Base-by-base conservation (phyloP, 2,797 vertebrate species). In the Fratercula arctica region DNA sequence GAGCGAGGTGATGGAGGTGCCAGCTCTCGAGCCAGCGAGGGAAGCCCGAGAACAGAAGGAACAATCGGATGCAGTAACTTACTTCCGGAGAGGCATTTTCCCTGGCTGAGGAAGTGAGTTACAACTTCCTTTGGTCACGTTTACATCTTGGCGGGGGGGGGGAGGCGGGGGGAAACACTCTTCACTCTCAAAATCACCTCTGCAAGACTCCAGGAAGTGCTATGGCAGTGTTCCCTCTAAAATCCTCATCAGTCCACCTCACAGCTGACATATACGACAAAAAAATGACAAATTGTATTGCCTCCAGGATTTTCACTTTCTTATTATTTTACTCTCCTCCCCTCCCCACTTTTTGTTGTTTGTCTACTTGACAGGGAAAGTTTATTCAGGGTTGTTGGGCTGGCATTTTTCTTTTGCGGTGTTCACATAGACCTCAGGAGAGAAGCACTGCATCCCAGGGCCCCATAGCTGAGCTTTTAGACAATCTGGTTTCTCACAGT, bases 61-160 rank as follows among this genome's bases (percentile, higher is more conserved):
- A 14, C 0, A 0, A 0, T 25, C 1, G 0, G 26, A 56, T 45
- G 17, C 31, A 81, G 13, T 16, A 64, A 6, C 11, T 43, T 24
- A n/a, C 23, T 29, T 23, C 15, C 26, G 73, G 6, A 91, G n/a
- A 77, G 56, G 18, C n/a, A 51, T 3, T 37, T 54, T 68, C 16
- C 53, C n/a, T 0, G 2, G 16, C 50, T 17, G 9, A 63, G 51
- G 33, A 74, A 87, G 43, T 0, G 1, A 80, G 11, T n/a, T 63
- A 50, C 18, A 63, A 18, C 24, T 19, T 63, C 9, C 29, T 77
- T 24, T 39, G 61, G n/a, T 64, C 60, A n/a, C 2, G 3, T 67
- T 70, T 70, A 53, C 41, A 33, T 1, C 24, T 45, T 45, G 45
- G 8, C 9, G 18, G 43, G 18, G 43, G 43, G 7, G 16, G 7